Base-by-base conservation (phyloP, 2,113 vertebrate genomes). In the Piprites chloris region DNA sequence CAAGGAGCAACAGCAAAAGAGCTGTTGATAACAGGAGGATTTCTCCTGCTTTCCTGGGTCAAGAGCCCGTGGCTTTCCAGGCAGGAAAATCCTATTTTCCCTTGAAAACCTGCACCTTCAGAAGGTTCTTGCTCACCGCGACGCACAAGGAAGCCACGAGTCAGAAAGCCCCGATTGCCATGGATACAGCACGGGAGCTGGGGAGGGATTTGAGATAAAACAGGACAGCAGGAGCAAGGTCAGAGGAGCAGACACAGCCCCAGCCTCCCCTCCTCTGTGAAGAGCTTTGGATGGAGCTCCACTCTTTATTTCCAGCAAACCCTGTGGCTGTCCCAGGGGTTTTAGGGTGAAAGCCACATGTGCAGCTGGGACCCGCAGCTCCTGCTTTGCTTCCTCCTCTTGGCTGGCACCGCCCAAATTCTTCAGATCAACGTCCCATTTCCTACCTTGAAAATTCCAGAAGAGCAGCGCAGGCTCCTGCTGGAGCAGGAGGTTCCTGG, bases 201-300 rank as follows among this genome's bases (percentile, higher is more conserved):
- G 8, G 41, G 33, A 56, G 63, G 41, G 35, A 17, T 66, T 63
- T 32, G 73, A 41, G 62, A 14, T 49, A 41, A 87, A 75, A 23
- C 35, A 80, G 41, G 46, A 14, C 11, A 33, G 19, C 0, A 1
- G 59, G 35, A 92, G 33, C n/a, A 59, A 22, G 50, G 20, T 32
- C 49, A 42, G 63, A 80, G 68, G 14, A 90, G 55, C 72, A 74
- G 42, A 23, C 37, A 37, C 42, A 73, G 47, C n/a, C 49, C 21
- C 85, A 66, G 58, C 14, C 8, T 71, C 11, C 39, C 27, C 1
- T 0, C 27, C 1, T 0, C 39, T 28, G 9, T 24, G 21, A 30
- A 27, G 9, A 63, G 17, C 50, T 33, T 5, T 0, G 1, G 32
- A 33, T 26, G 35, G 55, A 84, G 17, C 35, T 53, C 1, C 1